These are phyloP conservation scores for Endotricha flammealis DNA, from an alignment of 2,888 invertebrate genomes.

Conservation along the genomic window DNA sequence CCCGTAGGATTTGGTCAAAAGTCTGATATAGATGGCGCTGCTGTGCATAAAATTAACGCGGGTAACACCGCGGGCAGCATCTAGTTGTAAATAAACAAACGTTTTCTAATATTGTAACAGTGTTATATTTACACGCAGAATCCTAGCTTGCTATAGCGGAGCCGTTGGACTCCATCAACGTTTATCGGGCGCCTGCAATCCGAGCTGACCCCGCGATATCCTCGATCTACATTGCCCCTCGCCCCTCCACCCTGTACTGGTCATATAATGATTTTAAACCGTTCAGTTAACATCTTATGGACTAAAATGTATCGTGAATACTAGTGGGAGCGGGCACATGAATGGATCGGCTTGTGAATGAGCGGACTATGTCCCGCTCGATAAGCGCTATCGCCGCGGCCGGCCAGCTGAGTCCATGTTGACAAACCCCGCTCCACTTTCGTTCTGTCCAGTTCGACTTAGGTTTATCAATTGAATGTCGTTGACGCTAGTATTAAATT, in stretches of 20 bases:
- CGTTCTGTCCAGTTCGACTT: constrained; percentile 54
- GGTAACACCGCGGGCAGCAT: too few relatives aligned
- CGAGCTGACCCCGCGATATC: constrained; percentile 76
- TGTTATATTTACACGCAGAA: too few relatives aligned
- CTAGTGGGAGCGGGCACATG: constrained; percentile 56
- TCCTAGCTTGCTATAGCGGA: too few relatives aligned
- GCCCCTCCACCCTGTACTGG: constrained; percentile 34
- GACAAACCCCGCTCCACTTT: constrained; percentile 76
- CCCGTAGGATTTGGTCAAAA: too few relatives aligned
- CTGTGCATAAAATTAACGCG: too few relatives aligned
- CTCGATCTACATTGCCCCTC: constrained; percentile 66
- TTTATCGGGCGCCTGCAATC: constrained; percentile 76
- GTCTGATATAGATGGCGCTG: too few relatives aligned
- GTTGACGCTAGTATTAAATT: constrained; percentile 31
- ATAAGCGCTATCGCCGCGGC: constrained; percentile 75
- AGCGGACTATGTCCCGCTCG: constrained; percentile 74
- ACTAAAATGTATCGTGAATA: constrained; percentile 33
- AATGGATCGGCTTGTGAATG: constrained; percentile 76
- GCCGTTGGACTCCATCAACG: constrained; percentile 49
- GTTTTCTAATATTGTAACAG: too few relatives aligned
- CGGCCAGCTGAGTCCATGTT: constrained; percentile 75
- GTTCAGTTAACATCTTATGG: constrained; percentile 41
- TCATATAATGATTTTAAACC: constrained; percentile 40
- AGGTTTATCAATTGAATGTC: constrained; percentile 56
- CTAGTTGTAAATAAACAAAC: too few relatives aligned